Percentiles rank a stretch among this genome's conserved stretches.
Conservation (phyloP, 1,140 invertebrate species). For the Mamestra configurata region DNA sequence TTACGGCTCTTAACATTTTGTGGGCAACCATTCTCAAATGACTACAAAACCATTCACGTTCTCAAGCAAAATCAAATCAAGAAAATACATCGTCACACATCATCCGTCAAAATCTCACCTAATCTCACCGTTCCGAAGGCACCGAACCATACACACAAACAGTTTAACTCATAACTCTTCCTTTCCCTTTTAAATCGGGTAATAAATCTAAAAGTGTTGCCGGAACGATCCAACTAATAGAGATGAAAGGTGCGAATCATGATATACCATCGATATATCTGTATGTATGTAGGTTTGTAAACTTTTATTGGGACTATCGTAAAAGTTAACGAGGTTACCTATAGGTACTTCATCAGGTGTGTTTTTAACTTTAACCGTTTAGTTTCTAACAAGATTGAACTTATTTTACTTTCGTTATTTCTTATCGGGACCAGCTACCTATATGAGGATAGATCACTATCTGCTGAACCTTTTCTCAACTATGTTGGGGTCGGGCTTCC, state of each 20-base stretch:
- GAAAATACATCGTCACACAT: background rate
- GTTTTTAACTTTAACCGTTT: conserved; percentile 1
- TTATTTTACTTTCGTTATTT: background rate
- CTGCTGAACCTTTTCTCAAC: no score
- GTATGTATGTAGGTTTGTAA: conserved; percentile 18
- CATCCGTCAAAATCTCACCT: background rate
- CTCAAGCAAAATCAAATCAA: no score
- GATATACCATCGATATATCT: background rate
- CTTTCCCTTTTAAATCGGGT: conserved; percentile 35
- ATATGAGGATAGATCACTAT: no score
- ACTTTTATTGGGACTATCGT: conserved; percentile 11
- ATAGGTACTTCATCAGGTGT: conserved; percentile 3
- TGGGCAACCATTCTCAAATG: no score
- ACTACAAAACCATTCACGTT: no score
- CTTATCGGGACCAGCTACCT: no score
- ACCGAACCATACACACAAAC: background rate
- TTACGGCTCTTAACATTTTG: no score
- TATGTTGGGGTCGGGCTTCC: no score
- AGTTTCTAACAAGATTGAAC: background rate
- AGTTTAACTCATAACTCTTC: conserved; percentile 14
- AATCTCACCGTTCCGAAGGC: conserved; percentile 12
- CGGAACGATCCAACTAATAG: background rate
- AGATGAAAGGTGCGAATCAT: conserved; percentile 26
- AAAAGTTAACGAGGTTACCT: conserved; percentile 21
- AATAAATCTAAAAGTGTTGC: conserved; percentile 28